These are phyloP conservation scores for Etheostoma nigrum DNA, from an alignment of 2,797 vertebrate genomes.

Conservation along the genomic window DNA sequence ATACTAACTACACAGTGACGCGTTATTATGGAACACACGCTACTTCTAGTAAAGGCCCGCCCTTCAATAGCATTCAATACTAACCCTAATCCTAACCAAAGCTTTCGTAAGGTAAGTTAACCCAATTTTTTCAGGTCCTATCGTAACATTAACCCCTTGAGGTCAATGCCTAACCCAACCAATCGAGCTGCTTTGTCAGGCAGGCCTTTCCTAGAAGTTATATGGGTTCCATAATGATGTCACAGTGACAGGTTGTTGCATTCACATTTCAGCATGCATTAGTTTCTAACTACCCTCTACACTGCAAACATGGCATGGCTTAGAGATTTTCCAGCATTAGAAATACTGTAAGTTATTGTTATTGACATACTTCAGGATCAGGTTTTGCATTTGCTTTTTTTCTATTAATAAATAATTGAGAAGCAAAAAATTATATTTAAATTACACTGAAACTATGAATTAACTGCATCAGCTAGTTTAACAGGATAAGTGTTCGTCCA, in stretches of 20 bases:
- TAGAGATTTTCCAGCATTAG: neutral
- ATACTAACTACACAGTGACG: no score
- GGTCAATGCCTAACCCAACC: no score
- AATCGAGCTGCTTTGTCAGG: no score
- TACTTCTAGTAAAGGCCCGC: no score
- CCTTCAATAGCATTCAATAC: no score
- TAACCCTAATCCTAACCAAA: no score
- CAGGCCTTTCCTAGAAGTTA: no score
- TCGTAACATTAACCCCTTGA: no score
- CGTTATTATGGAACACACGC: no score
- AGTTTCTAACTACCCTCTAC: neutral
- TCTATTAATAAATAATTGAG: constrained; percentile 21
- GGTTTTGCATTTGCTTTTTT: neutral
- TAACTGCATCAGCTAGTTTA: constrained; percentile 38
- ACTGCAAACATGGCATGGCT: neutral
- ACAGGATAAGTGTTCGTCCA: constrained; percentile 32
- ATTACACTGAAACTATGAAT: neutral
- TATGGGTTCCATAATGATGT: no score
- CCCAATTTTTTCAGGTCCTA: no score
- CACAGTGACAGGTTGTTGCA: neutral
- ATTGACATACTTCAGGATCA: neutral
- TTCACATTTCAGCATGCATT: neutral
- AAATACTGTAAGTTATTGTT: neutral
- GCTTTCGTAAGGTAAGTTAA: no score
- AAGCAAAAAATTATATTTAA: constrained; percentile 6